Evolutionary conservation across 2,888 invertebrate genomes (phyloP), one percentile per base, ranked within the genome.

Genomic region (Synergus japonicus): DNA sequence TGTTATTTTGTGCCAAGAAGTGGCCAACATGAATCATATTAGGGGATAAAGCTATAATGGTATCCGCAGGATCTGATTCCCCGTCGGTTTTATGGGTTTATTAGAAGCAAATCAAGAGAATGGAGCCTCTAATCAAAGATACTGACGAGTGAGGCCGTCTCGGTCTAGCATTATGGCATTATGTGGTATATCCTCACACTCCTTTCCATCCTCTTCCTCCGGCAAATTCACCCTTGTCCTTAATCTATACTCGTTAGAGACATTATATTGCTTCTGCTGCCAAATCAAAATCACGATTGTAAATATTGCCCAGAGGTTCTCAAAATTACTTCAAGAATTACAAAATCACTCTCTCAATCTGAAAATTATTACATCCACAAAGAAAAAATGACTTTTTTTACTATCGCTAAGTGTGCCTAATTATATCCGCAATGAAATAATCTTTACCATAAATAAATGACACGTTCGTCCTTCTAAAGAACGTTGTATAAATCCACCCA

Each of bases 81-180:
- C 83, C 65, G 81, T 82, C 84, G 85, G 83, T 88, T 88, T 89
- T 82, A 82, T 84, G 86, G 87, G 89, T 90, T 91, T 91, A 91
- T 91, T 89, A 90, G 90, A 89, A 90, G 91, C 88, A 89, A 91
- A 91, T 92, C 90, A 89, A 87, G 85, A 86, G 84, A 85, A 88
- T 87, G 85, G 87, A 87, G 88, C 87, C 91, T 92, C 89, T 92
- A 91, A 91, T 92, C 91, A 91, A 90, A 91, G 89, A 89, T 89
- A 88, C 90, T 89, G 90, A 91, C 85, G 90, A 90, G 85, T 84
- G 81, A 83, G 84, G 85, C 86, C 87, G 87, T 88, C 88, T 89
- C 87, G 87, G 86, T 86, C 88, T 85, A 86, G 84, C 88, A 90
- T 90, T 89, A 90, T 88, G 86, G 86, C 84, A 91, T 91, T 90